Evolutionary conservation across 1,140 invertebrate genomes (phyloP).

Genomic region (Zaprionus ghesquierei): DNA sequence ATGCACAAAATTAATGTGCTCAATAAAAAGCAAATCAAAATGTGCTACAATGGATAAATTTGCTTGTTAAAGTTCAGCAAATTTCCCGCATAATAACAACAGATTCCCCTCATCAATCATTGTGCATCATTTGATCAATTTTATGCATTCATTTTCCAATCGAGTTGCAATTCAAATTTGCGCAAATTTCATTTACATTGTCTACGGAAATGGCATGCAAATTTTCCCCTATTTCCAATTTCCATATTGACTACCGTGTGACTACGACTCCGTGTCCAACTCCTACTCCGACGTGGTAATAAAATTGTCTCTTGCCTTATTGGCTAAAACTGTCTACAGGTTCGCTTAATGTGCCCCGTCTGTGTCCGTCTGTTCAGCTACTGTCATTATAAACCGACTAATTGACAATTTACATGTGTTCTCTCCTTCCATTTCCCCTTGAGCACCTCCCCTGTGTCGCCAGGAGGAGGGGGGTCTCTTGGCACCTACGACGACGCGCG

Average conservation of each 20-base stretch:
- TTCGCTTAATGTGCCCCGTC: neutral
- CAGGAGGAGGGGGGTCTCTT: neutral
- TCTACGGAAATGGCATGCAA: neutral
- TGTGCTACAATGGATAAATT: neutral
- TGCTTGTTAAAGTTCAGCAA: neutral
- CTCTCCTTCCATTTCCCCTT: neutral
- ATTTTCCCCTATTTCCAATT: neutral
- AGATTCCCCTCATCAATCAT: neutral
- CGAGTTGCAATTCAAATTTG: conserved; percentile 27
- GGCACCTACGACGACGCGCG: conserved; percentile 2
- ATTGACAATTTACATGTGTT: conserved; percentile 44
- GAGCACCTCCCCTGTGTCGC: neutral
- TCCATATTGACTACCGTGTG: neutral
- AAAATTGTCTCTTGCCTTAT: neutral
- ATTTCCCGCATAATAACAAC: neutral
- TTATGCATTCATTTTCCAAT: conserved; percentile 26
- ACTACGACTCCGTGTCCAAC: neutral
- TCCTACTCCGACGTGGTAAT: neutral
- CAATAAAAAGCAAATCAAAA: neutral
- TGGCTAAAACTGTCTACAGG: neutral
- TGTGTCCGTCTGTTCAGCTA: neutral
- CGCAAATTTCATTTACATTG: conserved; percentile 20
- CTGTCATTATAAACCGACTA: conserved; percentile 34
- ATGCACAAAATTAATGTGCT: neutral
- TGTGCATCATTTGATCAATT: neutral